Conservation (phyloP, 35 echinoderm and acorn worm species). For the Acanthaster planci region DNA sequence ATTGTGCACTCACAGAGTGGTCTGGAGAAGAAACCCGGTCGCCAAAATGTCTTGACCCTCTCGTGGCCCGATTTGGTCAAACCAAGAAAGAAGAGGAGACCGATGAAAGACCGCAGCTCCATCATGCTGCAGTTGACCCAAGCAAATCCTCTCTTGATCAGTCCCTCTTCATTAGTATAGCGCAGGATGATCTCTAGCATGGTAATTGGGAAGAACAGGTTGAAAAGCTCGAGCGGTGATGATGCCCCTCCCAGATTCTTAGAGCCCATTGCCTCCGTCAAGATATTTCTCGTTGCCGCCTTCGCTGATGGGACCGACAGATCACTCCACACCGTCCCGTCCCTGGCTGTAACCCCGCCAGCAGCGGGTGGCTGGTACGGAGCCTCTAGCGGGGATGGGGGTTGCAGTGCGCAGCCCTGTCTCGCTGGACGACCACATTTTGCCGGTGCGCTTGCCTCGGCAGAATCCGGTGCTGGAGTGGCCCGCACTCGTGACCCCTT, state of each 20-base stretch:
- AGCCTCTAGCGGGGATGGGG: neutral
- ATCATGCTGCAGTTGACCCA: neutral
- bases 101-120: neutral
- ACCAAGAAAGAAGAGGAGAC: neutral
- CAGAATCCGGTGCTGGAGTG: too few species aligned
- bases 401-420: too few species aligned
- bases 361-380: neutral
- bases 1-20: constrained; percentile 18
- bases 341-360: neutral
- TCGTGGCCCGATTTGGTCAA: constrained; percentile 10
- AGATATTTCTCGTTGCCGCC: neutral
- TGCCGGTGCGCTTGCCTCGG: too few species aligned
- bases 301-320: neutral
- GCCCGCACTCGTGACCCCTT: too few species aligned
- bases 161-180: neutral
- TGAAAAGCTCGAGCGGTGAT: neutral
- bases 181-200: neutral
- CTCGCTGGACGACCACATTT: too few species aligned
- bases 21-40: neutral
- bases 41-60: neutral
- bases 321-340: neutral
- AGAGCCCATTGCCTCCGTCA: neutral
- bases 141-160: neutral
- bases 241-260: constrained; percentile 4
- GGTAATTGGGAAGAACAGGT: neutral